Percentiles rank a stretch among this genome's conserved stretches.
phyloP scores from a whole-genome alignment of 2,113 vertebrate genomes.

The Haliaeetus leucogaster region DNA sequence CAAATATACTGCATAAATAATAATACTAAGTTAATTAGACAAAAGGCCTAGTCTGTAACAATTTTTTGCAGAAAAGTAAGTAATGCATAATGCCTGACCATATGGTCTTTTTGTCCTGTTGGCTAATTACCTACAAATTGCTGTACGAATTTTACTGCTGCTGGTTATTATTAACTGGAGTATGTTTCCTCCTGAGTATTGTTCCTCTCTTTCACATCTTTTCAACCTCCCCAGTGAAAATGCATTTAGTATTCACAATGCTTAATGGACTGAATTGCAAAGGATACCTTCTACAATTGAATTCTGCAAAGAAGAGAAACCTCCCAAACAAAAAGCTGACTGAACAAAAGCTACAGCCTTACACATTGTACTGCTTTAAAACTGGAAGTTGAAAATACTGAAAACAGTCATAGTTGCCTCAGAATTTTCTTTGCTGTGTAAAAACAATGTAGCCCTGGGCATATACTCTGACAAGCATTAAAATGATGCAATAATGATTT shows the following conservation, averaged over 20 bases:
- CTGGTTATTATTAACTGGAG: slow-evolving; percentile 38
- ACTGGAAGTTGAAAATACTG: background rate
- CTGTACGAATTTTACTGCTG: slow-evolving; percentile 42
- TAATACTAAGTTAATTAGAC: slow-evolving; percentile 24
- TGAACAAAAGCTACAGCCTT: background rate
- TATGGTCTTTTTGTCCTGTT: slow-evolving; percentile 35
- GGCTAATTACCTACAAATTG: slow-evolving; percentile 61
- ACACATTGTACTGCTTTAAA: background rate
- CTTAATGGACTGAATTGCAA: background rate
- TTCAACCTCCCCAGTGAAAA: slow-evolving; percentile 18
- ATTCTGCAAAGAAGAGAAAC: background rate
- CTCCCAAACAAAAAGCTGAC: background rate
- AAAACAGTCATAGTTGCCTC: slow-evolving; percentile 1
- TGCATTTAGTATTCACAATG: background rate
- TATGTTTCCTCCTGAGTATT: slow-evolving; percentile 36
- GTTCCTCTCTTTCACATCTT: background rate
- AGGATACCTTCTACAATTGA: background rate
- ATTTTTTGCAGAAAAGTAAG: slow-evolving; percentile 3
- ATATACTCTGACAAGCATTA: slow-evolving; percentile 9
- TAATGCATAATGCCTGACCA: slow-evolving; percentile 5
- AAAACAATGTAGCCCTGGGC: background rate
- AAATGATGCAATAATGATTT: slow-evolving; percentile 45
- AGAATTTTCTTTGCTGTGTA: slow-evolving; percentile 14
- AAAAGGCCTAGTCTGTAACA: background rate
- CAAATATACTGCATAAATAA: slow-evolving; percentile 27